phyloP scores from a whole-genome alignment of 2,113 vertebrate species.

The Sinosuthora webbiana region DNA sequence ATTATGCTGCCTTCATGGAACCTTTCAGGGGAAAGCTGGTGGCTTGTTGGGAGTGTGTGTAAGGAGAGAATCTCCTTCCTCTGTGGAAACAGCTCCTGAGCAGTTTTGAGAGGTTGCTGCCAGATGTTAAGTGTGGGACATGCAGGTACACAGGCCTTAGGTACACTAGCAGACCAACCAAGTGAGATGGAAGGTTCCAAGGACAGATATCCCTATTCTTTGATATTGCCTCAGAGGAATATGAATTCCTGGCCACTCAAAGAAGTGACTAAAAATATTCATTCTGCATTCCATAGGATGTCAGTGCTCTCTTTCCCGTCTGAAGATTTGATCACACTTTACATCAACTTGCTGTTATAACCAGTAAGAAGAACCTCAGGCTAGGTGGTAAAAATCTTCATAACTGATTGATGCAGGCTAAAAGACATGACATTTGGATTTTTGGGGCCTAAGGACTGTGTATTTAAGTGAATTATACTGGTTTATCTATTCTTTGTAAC shows the following conservation, averaged over 20 bases:
- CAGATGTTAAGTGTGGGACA: neutral
- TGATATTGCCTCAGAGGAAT: neutral
- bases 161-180: neutral
- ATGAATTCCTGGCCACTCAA: neutral
- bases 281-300: neutral
- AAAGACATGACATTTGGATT: neutral
- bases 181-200: neutral
- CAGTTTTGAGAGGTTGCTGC: neutral
- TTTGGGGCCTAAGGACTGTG: neutral
- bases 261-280: neutral
- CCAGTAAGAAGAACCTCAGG: neutral
- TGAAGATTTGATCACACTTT: neutral
- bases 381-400: neutral
- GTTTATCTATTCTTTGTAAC: neutral
- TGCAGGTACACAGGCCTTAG: neutral
- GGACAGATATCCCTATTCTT: neutral
- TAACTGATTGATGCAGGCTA: neutral
- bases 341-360: neutral
- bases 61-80: neutral
- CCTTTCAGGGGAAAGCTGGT: neutral
- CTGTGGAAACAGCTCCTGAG: neutral
- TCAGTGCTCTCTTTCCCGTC: neutral
- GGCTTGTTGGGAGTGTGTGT: accelerated
- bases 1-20: neutral
- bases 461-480: neutral